These are phyloP conservation scores for Corythaeola cristata DNA, from an alignment of 2,113 vertebrate genomes.

Conservation along the genomic window DNA sequence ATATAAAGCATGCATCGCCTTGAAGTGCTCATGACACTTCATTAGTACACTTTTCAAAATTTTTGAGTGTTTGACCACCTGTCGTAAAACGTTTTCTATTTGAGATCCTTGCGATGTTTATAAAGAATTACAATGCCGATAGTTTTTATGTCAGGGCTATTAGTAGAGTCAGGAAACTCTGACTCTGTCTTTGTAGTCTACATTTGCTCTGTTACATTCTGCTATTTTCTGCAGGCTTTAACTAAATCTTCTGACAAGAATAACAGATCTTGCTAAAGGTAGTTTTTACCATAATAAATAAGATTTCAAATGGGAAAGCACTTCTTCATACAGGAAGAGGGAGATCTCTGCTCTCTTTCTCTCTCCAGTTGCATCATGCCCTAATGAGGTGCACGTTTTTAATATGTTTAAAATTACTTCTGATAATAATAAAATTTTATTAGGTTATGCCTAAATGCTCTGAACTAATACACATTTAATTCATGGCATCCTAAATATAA, in stretches of 20 bases:
- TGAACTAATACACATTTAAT: not conserved
- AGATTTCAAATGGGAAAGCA: not conserved
- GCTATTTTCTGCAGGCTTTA: not conserved
- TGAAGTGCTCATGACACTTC: not conserved
- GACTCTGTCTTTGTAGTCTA: not conserved
- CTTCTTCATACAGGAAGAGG: not conserved
- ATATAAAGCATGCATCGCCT: not conserved
- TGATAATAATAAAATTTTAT: not conserved
- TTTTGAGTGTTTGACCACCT: not conserved
- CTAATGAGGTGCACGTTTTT: not conserved
- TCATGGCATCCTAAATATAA: not conserved
- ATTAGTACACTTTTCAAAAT: not conserved
- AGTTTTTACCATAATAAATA: not conserved
- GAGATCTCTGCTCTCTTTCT: not conserved
- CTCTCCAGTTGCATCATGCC: not conserved
- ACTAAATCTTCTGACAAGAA: not conserved
- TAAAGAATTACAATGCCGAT: not conserved
- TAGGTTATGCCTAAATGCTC: not conserved
- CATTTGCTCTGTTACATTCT: not conserved
- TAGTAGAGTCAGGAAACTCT: not conserved
- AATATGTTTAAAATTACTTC: not conserved
- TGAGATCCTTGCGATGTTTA: not conserved
- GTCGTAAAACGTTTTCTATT: not conserved
- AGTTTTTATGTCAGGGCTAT: not conserved
- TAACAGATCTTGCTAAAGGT: not conserved